phyloP scores from a whole-genome alignment of 2,888 invertebrate genomes.

The Xestia ashworthii region DNA sequence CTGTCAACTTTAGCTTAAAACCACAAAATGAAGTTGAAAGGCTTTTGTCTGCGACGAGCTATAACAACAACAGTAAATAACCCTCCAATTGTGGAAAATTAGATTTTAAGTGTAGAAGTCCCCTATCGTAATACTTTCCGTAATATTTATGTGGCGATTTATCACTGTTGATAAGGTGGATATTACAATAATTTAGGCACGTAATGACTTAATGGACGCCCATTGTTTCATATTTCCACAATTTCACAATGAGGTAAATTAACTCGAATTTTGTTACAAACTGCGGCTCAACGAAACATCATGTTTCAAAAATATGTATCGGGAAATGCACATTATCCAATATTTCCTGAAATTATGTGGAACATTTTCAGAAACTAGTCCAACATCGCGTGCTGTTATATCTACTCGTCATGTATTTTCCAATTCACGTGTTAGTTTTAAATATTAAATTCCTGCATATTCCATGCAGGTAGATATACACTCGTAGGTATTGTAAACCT shows the following conservation, averaged over 20 bases:
- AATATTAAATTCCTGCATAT: conserved; percentile 46
- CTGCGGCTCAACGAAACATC: conserved; percentile 30
- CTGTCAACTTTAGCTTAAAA: conserved; percentile 27
- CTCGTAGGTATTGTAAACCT: conserved; percentile 23
- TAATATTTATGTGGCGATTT: conserved; percentile 55
- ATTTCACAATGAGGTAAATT: conserved; percentile 47
- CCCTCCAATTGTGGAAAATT: conserved; percentile 35
- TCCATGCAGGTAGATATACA: conserved; percentile 17
- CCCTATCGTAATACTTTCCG: conserved; percentile 34
- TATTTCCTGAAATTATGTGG: conserved; percentile 50
- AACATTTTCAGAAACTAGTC: conserved; percentile 56
- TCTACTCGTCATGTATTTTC: conserved; percentile 48
- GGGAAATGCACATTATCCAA: conserved; percentile 46
- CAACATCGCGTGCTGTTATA: conserved; percentile 44
- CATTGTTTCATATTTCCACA: conserved; percentile 58
- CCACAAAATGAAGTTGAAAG: conserved; percentile 40
- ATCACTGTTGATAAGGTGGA: conserved; percentile 49
- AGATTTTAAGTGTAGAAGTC: conserved; percentile 49
- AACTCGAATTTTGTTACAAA: conserved; percentile 43
- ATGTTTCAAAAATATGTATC: conserved; percentile 45
- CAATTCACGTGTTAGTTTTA: conserved; percentile 18
- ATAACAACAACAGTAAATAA: conserved; percentile 32
- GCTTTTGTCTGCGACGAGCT: conserved; percentile 31
- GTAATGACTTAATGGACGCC: conserved; percentile 59
- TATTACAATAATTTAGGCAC: conserved; percentile 51